Conservation (phyloP, 2,888 invertebrate species). For the Philaethria dido region DNA sequence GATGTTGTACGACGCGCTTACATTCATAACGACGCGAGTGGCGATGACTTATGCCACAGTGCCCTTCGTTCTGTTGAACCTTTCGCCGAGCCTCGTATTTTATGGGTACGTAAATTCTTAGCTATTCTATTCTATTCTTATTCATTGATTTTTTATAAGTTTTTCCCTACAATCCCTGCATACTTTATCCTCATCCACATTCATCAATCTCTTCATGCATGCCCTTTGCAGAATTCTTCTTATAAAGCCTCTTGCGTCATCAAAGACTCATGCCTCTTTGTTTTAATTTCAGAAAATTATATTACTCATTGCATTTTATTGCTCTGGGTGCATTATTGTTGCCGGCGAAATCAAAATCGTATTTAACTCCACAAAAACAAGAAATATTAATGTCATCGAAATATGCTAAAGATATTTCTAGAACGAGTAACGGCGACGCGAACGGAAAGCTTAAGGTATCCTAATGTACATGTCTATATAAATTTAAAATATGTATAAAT, state of each 20-base stretch:
- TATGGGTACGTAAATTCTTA: constrained; percentile 84
- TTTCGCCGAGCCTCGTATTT: constrained; percentile 89
- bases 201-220: too few relatives aligned
- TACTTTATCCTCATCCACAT: too few relatives aligned
- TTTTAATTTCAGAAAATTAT: constrained; percentile 80
- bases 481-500: background rate
- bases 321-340: constrained; percentile 75
- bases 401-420: constrained; percentile 45
- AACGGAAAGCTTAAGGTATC: constrained; percentile 60
- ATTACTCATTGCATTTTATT: constrained; percentile 78
- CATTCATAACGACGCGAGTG: constrained; percentile 92
- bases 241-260: too few relatives aligned
- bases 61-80: constrained; percentile 95
- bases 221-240: too few relatives aligned
- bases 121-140: too few relatives aligned
- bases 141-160: too few relatives aligned
- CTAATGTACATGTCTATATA: constrained; percentile 21
- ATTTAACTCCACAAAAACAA: constrained; percentile 37
- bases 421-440: constrained; percentile 52
- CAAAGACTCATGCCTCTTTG: constrained; percentile 13
- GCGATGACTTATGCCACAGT: constrained; percentile 95
- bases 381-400: constrained; percentile 56
- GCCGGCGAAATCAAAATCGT: constrained; percentile 55
- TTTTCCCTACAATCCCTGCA: too few relatives aligned
- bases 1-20: constrained; percentile 91